Conservation (phyloP, 2,888 invertebrate genomes). For the Anoplius nigerrimus region DNA sequence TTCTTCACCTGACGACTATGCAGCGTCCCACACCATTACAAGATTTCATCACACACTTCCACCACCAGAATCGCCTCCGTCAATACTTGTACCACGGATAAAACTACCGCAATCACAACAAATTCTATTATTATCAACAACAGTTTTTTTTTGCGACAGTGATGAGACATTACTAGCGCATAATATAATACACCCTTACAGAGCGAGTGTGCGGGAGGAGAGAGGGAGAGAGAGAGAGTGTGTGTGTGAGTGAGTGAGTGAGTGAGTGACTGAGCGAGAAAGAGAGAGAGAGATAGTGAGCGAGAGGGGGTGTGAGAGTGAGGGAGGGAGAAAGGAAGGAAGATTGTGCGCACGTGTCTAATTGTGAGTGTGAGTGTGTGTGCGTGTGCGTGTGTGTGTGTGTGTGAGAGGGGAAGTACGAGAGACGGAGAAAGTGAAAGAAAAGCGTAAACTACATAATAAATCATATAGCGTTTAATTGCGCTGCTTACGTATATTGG, state of each 20-base stretch:
- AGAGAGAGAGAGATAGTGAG: no score
- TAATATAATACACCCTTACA: conserved; percentile 63
- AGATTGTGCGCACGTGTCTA: no score
- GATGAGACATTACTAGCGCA: conserved; percentile 68
- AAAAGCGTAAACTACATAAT: conserved; percentile 53
- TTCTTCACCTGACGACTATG: conserved; percentile 43
- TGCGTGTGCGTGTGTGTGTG: no score
- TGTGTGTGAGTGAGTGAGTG: no score
- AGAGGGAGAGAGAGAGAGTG: no score
- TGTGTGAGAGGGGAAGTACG: no score
- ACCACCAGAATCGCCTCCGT: no score
- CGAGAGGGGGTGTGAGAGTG: no score
- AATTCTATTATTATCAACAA: conserved; percentile 61
- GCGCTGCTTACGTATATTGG: conserved; percentile 27
- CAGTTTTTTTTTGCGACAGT: conserved; percentile 69
- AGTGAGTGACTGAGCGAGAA: no score
- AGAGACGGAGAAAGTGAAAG: no score
- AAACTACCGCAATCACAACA: conserved; percentile 59
- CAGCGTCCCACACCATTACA: conserved; percentile 57
- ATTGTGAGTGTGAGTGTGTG: no score
- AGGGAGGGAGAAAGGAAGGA: no score
- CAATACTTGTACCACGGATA: conserved; percentile 63
- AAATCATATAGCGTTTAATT: conserved; percentile 37
- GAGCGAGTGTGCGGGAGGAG: conserved; percentile 42
- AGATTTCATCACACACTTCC: conserved; percentile 51